Evolutionary conservation across 1,140 invertebrate genomes (phyloP), one percentile per base, ranked within the genome.

Genomic region (Cydia strobilella): DNA sequence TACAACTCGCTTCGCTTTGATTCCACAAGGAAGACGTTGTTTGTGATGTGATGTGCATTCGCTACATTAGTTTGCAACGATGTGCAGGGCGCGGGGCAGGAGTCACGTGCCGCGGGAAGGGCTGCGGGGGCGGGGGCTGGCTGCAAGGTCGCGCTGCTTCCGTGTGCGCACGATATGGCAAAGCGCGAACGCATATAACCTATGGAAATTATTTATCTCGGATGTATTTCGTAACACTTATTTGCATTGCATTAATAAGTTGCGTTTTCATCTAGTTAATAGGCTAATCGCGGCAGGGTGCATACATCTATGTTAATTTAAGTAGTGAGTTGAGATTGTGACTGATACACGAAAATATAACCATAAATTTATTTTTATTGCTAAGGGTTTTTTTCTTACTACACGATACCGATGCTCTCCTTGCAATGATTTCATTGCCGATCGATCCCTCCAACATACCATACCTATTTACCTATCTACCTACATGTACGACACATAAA

Each of bases 11-110:
- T 59, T 59, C 20, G 54, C 18, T 59, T 59, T 59, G 54, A 59
- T 59, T 59, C 54, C 54, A 23, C 54, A 59, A 59, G 54, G 20
- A 59, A 59, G 54, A 69, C 27, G 7, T 35, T 69, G 35, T 69
- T 35, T 35, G 65, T 69, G 27, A 69, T 69, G 27, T 69, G 65
- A 69, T 69, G 27, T 69, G 65, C 65, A 69, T 31, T 69, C 7
- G 65, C 27, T 69, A n/a, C 65, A 69, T 59, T 59, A 6, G 65
- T 20, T 51, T 69, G 65, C 35, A 69, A 42, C 31, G 65, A 69
- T 39, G 65, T 69, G 65, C n/a, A 18, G 27, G 27, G 65, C 15
- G 63, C 27, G 27, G 35, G 18, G 65, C 15, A 18, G n/a, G 31
- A 5, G 9, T 69, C 27, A 69, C 65, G 65, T 69, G 65, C 27